Base-by-base conservation (phyloP, 1,140 invertebrate genomes). In the Drosophila subobscura region DNA sequence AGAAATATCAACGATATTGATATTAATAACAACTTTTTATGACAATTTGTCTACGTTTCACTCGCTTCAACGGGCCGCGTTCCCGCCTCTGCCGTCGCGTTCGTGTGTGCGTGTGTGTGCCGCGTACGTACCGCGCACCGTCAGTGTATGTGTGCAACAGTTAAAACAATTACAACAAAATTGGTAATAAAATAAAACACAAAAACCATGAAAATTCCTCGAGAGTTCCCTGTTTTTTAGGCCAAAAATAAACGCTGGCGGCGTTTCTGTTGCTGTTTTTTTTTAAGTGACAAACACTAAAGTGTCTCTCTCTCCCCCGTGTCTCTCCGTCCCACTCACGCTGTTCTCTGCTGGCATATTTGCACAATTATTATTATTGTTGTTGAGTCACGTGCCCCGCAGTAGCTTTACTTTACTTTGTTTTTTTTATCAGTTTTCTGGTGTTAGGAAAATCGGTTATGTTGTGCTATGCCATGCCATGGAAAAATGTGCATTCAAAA, bases 81-180 rank as follows among this genome's bases (percentile, higher is more conserved):
- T 27, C 44, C 12, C 7, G 10, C 20, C 14, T 16, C 45, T 58
- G 27, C 45, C 71, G 68, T 72, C 68, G 68, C 60, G 46, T 51
- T 44, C 61, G 67, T 23, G 66, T 65, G 63, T 46, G 65, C 67
- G 64, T 61, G 61, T 77, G 68, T 66, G 61, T 66, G 50, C 54
- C 10, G 33, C 25, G 25, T 27, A 27, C 33, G 33, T 37, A 37
- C 33, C 33, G 33, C 33, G 3, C 33, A 37, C 33, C 10, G 33
- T 37, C 3, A 12, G 49, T 68, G 65, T 29, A 41, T 20, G 50
- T 68, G 65, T 68, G 50, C 50, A 63, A 55, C 42, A 40, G 44
- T 57, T 45, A 75, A 37, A 68, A 76, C 41, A 72, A 63, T 54
- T 23, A 63, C 33, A 37, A 37, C 33, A 20, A 77, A 54, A 57